A percentile compares a stretch with the other conserved stretches of the same genome.
Conservation (phyloP, 1,140 invertebrate genomes). For the Rhagoletis pomonella region DNA sequence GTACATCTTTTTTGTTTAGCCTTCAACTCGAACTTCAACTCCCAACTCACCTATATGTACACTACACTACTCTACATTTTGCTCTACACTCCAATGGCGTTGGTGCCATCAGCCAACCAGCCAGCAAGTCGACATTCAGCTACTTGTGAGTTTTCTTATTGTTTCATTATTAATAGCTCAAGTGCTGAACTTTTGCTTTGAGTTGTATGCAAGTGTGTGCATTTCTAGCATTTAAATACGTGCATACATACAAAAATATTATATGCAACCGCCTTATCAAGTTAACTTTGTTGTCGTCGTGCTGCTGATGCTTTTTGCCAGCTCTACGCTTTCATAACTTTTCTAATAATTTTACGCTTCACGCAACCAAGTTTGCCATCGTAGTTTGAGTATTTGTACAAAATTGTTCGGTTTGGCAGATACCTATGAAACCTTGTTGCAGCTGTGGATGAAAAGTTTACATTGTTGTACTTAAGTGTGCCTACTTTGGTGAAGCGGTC, state of each 20-base stretch:
- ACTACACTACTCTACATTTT: not conserved
- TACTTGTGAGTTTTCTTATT: constrained; percentile 32
- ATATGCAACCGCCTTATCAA: constrained; percentile 20
- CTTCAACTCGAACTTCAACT: not conserved
- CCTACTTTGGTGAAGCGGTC: constrained; percentile 9
- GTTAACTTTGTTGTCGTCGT: not conserved
- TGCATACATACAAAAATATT: not conserved
- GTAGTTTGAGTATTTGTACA: constrained; percentile 20
- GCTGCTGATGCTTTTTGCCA: not conserved
- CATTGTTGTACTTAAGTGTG: constrained; percentile 43
- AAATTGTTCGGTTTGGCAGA: constrained; percentile 43
- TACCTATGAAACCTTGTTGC: constrained; percentile 43
- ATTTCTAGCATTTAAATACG: not conserved
- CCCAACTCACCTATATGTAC: not conserved
- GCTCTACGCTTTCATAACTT: constrained; percentile 38
- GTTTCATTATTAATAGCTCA: constrained; percentile 52
- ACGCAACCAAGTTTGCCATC: constrained; percentile 30
- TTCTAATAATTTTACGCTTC: constrained; percentile 50
- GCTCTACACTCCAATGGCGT: not conserved
- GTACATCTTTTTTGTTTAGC: not conserved
- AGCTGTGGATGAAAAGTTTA: constrained; percentile 45
- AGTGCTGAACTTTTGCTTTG: constrained; percentile 45
- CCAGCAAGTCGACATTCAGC: constrained; percentile 23
- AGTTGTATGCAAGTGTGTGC: not conserved
- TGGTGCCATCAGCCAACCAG: not conserved